Evolutionary conservation across 2,797 vertebrate genomes (phyloP).

Genomic region (Mallotus villosus): DNA sequence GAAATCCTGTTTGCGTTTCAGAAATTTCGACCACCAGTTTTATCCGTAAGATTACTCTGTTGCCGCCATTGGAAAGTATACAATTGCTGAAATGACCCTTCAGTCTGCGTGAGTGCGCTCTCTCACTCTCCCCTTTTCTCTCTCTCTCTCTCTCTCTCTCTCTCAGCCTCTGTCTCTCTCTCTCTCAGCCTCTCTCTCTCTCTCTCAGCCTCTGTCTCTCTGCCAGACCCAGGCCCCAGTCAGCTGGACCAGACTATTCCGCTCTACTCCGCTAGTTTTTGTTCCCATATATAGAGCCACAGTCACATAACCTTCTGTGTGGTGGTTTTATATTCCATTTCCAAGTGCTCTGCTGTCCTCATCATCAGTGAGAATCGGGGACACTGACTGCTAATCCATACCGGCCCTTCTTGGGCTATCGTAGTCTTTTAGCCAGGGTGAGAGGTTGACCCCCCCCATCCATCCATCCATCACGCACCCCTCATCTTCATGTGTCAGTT

Average conservation of each 20-base stretch:
- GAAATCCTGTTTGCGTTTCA: too few species aligned
- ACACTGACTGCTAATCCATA: conserved; percentile 54
- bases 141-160: too few species aligned
- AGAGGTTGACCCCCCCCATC: conserved; percentile 17
- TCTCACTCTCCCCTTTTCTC: too few species aligned
- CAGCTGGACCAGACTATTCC: conserved; percentile 14
- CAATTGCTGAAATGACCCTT: too few species aligned
- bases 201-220: not conserved
- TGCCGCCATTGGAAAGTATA: too few species aligned
- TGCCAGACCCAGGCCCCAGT: conserved; percentile 12
- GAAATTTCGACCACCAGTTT: too few species aligned
- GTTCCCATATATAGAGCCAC: conserved; percentile 40
- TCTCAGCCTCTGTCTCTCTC: too few species aligned
- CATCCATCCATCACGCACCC: conserved; percentile 47
- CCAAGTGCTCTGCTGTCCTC: conserved; percentile 38
- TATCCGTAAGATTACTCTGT: too few species aligned
- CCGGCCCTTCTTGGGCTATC: conserved; percentile 33
- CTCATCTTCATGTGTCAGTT: conserved; percentile 61
- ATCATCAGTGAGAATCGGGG: conserved; percentile 34
- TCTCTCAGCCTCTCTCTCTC: too few species aligned
- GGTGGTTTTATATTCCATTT: conserved; percentile 45
- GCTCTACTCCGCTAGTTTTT: conserved; percentile 3
- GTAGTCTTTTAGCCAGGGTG: conserved; percentile 37
- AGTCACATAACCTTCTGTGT: conserved; percentile 29
- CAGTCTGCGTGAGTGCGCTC: too few species aligned